Conservation (phyloP, 2,888 invertebrate genomes). For the Leptinotarsa rubiginosa region DNA sequence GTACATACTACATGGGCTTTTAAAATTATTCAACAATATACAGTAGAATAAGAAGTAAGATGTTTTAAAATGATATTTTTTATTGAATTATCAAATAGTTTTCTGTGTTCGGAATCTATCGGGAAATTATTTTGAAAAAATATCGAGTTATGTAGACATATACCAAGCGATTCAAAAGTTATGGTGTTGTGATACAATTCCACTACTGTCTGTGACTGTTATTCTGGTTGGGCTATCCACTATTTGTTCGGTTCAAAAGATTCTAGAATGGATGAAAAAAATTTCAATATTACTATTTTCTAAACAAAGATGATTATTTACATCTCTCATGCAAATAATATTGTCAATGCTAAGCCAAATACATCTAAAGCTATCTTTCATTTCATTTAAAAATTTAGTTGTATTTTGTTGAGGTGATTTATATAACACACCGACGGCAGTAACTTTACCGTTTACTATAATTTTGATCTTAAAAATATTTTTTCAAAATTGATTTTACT, state of each 20-base stretch:
- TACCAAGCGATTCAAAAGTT: too few species aligned
- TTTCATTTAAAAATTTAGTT: not conserved
- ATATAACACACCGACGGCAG: not conserved
- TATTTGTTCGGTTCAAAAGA: not conserved
- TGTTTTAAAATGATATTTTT: too few species aligned
- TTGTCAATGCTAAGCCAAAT: not conserved
- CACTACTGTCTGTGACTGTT: not conserved
- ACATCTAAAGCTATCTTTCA: not conserved
- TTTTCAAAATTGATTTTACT: not conserved
- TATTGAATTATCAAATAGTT: too few species aligned
- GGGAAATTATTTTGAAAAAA: too few species aligned
- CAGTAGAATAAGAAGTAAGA: too few species aligned
- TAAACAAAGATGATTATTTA: not conserved
- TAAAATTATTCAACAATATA: too few species aligned
- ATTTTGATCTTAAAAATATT: too few species aligned
- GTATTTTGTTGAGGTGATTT: conserved; percentile 1
- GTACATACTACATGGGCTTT: too few species aligned
- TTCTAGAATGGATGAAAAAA: not conserved
- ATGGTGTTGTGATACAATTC: too few species aligned
- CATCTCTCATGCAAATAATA: not conserved
- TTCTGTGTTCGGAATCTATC: too few species aligned
- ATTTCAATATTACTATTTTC: not conserved
- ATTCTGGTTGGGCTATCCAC: not conserved
- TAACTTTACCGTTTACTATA: not conserved
- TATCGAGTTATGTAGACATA: too few species aligned